Base-by-base conservation (phyloP, 2,797 vertebrate species). In the Sarcoramphus papa region DNA sequence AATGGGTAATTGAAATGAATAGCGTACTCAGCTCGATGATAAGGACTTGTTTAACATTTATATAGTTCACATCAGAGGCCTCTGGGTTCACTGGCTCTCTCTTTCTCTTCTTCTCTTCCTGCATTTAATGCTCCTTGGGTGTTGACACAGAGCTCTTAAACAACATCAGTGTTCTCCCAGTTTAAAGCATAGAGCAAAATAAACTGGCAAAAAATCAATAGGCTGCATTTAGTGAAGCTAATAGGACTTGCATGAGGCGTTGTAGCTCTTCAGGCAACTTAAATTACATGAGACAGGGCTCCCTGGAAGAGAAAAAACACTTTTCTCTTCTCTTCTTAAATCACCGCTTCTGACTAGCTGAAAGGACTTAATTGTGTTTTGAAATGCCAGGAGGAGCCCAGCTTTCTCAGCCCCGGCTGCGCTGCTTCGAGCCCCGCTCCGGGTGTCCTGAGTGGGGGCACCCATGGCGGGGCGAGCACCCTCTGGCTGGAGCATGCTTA, bases 191-290 rank as follows among this genome's bases (percentile, higher is more conserved):
- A 48, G 88, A 96, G 96, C 86, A 95, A 97, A 97, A 95, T 94
- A 96, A 97, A 97, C 95, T 93, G 96, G 97, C 95, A 95, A 97
- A 96, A 97, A 97, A 97, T 97, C 97, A 95, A 97, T 97, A 86
- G 78, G 85, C 91, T 93, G 91, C 85, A 92, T 97, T 97, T 97
- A 97, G 96, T 90, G 95, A 92, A 88, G 89, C 96, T 97, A 97
- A 97, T 96, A 94, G 93, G 92, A 96, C 96, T 96, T 91, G 94
- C 96, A 96, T 84, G 95, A 94, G 88, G 95, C 92, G 92, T 56
- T 84, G 91, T 91, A 84, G 85, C 94, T 95, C 95, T 96, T 95
- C 93, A 84, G 78, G 79, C 75, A 73, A 87, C 95, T 92, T 91
- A 93, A 96, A 97, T 96, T 84, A 83, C 87, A 90, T 4, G 41